A percentile compares a stretch with the other conserved stretches of the same genome.
phyloP scores from a whole-genome alignment of 1,140 invertebrate species.

The Vollenhovia emeryi region DNA sequence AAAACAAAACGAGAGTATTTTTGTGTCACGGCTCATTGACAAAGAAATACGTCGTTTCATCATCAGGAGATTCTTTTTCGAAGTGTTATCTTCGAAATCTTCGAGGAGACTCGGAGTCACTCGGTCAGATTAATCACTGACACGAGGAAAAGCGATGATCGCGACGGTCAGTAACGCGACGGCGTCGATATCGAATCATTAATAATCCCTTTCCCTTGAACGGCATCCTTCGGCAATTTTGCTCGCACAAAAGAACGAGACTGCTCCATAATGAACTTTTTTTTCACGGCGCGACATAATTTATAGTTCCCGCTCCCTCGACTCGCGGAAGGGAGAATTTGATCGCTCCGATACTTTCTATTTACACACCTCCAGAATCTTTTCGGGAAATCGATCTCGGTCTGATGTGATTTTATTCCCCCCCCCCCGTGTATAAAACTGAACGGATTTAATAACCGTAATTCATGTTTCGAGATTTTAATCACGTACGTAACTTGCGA shows the following conservation, averaged over 20 bases:
- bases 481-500: not conserved
- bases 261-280: conserved; percentile 39
- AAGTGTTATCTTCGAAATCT: conserved; percentile 17
- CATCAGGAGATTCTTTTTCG: not conserved
- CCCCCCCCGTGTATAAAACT: not conserved
- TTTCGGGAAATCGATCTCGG: not conserved
- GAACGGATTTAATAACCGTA: conserved; percentile 9
- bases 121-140: conserved; percentile 67
- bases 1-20: not conserved
- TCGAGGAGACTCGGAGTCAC: conserved; percentile 50
- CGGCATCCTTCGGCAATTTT: conserved; percentile 12
- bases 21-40: too few species aligned
- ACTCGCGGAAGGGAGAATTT: not conserved
- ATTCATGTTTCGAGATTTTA: conserved; percentile 12
- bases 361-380: not conserved
- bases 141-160: conserved; percentile 51
- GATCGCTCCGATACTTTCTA: not conserved
- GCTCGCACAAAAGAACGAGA: conserved; percentile 11
- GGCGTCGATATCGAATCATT: conserved; percentile 61
- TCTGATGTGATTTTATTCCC: not conserved
- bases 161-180: conserved; percentile 53
- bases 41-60: not conserved
- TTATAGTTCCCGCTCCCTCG: not conserved
- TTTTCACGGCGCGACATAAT: conserved; percentile 29
- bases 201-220: conserved; percentile 59